phyloP scores from a whole-genome alignment of 2,113 vertebrate genomes.

The Anas platyrhynchos region DNA sequence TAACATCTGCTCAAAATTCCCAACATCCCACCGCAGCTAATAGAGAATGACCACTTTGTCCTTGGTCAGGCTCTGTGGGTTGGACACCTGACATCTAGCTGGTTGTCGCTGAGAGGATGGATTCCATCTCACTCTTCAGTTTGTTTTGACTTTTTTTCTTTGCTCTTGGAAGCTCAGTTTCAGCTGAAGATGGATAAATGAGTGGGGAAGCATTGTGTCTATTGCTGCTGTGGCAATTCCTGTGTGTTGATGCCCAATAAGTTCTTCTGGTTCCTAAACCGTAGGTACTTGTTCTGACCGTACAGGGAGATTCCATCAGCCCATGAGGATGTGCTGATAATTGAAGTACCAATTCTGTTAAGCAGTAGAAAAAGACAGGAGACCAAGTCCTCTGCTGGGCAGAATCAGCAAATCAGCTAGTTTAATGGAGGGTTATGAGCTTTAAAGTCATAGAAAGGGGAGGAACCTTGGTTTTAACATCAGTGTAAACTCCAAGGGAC shows the following conservation, averaged over 20 bases:
- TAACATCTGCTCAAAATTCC: conserved; percentile 68
- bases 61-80: conserved; percentile 28
- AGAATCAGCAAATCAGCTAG: neutral
- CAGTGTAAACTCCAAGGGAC: neutral
- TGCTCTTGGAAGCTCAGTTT: neutral
- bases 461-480: neutral
- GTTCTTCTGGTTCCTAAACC: neutral
- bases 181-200: neutral
- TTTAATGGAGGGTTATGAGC: neutral
- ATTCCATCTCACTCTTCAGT: neutral
- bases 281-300: neutral
- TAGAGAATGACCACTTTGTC: conserved; percentile 40
- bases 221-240: neutral
- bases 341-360: neutral
- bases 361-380: neutral
- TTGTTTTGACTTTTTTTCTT: neutral
- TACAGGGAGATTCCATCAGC: neutral
- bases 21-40: neutral
- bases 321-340: neutral
- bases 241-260: neutral
- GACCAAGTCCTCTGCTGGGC: neutral
- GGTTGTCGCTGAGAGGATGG: neutral
- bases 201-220: neutral
- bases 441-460: neutral
- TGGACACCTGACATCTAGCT: neutral